These are phyloP conservation scores for Plagodis dolabraria DNA, from an alignment of 2,888 invertebrate species.

Conservation along the genomic window DNA sequence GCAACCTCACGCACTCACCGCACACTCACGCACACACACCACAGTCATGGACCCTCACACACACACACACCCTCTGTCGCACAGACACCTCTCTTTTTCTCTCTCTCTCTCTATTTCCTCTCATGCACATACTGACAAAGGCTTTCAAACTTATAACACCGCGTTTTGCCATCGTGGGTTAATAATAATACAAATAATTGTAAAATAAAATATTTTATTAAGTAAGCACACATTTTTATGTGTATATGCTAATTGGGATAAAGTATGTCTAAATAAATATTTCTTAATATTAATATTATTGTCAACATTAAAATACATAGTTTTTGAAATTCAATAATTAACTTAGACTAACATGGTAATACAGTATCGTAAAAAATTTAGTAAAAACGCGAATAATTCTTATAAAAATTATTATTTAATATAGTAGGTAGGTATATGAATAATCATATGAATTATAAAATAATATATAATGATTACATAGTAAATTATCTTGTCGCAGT, in stretches of 20 bases:
- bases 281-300: conserved; percentile 61
- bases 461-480: conserved; percentile 20
- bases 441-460: conserved; percentile 18
- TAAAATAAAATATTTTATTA: conserved; percentile 83
- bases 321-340: conserved; percentile 15
- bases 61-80: no score
- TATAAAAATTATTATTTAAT: conserved; percentile 11
- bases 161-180: no score
- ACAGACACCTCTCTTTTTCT: no score
- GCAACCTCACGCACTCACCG: no score
- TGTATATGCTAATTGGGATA: conserved; percentile 65
- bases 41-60: no score
- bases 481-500: conserved; percentile 21
- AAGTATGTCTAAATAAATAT: conserved; percentile 71
- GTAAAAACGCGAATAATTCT: conserved; percentile 31
- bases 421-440: conserved; percentile 17
- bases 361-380: conserved; percentile 30
- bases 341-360: conserved; percentile 30
- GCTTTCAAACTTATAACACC: no score
- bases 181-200: conserved; percentile 44
- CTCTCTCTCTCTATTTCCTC: no score
- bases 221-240: conserved; percentile 79
- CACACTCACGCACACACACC: no score
- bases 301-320: conserved; percentile 50
- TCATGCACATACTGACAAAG: no score